A percentile compares a stretch with the other conserved stretches of the same genome.
Evolutionary conservation across 2,888 invertebrate species (phyloP).

Genomic region (Acanthacorydalis orientalis): DNA sequence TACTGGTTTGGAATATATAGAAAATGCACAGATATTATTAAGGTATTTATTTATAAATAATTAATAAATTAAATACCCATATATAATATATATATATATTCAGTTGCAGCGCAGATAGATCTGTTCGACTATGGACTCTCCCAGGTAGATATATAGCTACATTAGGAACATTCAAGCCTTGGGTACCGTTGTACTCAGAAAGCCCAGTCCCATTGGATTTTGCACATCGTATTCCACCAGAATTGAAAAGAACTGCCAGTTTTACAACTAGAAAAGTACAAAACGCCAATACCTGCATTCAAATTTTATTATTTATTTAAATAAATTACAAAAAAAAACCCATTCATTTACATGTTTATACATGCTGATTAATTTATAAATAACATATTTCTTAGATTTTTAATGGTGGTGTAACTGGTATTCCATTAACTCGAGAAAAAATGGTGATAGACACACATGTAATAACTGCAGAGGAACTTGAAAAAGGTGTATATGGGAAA

Average conservation of each 20-base stretch:
- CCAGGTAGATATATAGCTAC: constrained; percentile 52
- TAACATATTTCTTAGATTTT: neutral
- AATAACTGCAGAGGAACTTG: constrained; percentile 27
- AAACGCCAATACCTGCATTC: neutral
- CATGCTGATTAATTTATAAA: too few species aligned
- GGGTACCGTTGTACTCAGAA: constrained; percentile 28
- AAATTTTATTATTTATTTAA: neutral
- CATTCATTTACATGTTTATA: too few species aligned
- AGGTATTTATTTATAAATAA: constrained; percentile 28
- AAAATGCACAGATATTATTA: constrained; percentile 45
- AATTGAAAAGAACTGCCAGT: constrained; percentile 55
- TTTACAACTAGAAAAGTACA: constrained; percentile 59
- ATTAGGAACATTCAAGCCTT: constrained; percentile 51
- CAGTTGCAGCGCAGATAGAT: constrained; percentile 30
- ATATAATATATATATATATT: constrained; percentile 2
- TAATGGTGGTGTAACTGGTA: neutral
- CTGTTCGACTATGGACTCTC: constrained; percentile 58
- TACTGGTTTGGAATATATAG: constrained; percentile 47
- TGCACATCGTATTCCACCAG: constrained; percentile 47
- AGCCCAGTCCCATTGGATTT: constrained; percentile 28
- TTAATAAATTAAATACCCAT: neutral
- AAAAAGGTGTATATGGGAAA: constrained; percentile 33
- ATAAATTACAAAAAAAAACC: neutral
- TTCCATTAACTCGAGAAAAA: constrained; percentile 20
- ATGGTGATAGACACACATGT: constrained; percentile 32